phyloP scores from a whole-genome alignment of 2,888 invertebrate species.

The Phymatocera aterrima region DNA sequence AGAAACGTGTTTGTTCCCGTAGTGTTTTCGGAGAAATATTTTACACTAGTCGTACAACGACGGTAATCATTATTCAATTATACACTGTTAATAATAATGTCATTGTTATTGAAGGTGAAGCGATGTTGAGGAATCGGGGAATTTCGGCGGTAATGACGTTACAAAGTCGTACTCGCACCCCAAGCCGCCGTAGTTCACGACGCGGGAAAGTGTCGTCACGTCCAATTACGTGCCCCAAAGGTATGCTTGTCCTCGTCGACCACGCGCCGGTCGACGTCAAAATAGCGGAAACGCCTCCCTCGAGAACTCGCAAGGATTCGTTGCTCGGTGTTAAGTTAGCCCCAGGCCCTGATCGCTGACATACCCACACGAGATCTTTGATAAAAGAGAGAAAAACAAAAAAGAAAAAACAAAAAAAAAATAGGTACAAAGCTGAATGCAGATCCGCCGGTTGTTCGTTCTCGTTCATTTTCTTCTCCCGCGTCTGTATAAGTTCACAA shows the following conservation, averaged over 20 bases:
- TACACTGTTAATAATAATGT: slow-evolving; percentile 41
- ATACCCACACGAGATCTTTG: not conserved
- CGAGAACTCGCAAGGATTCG: slow-evolving; percentile 25
- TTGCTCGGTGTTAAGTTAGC: slow-evolving; percentile 29
- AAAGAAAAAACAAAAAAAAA: too few species aligned
- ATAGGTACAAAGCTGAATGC: too few species aligned
- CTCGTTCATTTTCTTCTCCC: too few species aligned
- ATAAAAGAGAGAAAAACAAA: too few species aligned
- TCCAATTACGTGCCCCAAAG: slow-evolving; percentile 22
- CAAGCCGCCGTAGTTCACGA: not conserved
- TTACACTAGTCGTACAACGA: too few species aligned
- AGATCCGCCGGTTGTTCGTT: too few species aligned
- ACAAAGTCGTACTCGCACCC: slow-evolving; percentile 18
- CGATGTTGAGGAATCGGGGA: slow-evolving; percentile 11
- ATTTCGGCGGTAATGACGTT: slow-evolving; percentile 36
- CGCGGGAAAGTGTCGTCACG: slow-evolving; percentile 35
- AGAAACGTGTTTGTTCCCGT: too few species aligned
- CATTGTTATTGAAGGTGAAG: slow-evolving; percentile 16
- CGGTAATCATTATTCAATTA: slow-evolving; percentile 7
- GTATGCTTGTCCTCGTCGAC: slow-evolving; percentile 28
- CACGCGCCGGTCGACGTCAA: slow-evolving; percentile 30
- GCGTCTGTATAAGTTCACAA: too few species aligned
- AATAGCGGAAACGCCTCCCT: slow-evolving; percentile 37
- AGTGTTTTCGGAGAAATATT: too few species aligned
- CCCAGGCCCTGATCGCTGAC: not conserved